Conservation (phyloP, 2,113 vertebrate species). For the Noturus placidus region DNA sequence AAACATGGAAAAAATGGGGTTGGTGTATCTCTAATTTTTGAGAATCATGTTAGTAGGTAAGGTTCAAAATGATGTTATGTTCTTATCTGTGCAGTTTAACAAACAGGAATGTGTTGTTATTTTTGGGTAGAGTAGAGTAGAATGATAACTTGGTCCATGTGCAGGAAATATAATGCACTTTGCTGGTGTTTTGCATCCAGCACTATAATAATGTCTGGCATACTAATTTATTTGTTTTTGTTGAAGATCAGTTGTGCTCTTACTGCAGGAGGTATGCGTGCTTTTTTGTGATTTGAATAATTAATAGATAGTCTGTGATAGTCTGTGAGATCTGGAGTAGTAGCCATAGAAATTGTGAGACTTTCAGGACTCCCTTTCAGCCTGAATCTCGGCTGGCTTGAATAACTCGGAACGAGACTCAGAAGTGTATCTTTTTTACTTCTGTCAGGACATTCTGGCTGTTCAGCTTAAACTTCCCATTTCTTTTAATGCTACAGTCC, state of each 20-base stretch:
- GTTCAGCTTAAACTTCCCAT: constrained; percentile 8
- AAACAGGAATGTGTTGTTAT: neutral
- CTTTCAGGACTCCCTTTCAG: constrained; percentile 8
- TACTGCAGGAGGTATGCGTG: neutral
- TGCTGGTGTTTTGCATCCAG: neutral
- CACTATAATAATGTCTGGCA: neutral
- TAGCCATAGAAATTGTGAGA: neutral
- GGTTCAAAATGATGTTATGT: neutral
- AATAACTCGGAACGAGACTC: neutral
- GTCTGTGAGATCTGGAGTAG: neutral
- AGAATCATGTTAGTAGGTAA: neutral
- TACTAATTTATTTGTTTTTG: neutral
- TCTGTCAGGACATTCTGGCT: neutral
- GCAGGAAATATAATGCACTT: neutral
- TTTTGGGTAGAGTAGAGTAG: neutral
- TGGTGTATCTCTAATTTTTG: neutral
- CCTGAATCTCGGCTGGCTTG: neutral
- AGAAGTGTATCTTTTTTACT: neutral
- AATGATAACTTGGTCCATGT: neutral
- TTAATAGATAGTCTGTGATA: no score
- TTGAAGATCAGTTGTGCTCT: constrained; percentile 7
- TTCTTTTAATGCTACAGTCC: constrained; percentile 7
- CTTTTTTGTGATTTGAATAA: neutral
- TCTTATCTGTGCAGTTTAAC: neutral
- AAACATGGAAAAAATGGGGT: neutral